Percentiles rank a stretch among this genome's conserved stretches.
phyloP scores from a whole-genome alignment of 2,113 vertebrate genomes.

The Daphoenositta chrysoptera region DNA sequence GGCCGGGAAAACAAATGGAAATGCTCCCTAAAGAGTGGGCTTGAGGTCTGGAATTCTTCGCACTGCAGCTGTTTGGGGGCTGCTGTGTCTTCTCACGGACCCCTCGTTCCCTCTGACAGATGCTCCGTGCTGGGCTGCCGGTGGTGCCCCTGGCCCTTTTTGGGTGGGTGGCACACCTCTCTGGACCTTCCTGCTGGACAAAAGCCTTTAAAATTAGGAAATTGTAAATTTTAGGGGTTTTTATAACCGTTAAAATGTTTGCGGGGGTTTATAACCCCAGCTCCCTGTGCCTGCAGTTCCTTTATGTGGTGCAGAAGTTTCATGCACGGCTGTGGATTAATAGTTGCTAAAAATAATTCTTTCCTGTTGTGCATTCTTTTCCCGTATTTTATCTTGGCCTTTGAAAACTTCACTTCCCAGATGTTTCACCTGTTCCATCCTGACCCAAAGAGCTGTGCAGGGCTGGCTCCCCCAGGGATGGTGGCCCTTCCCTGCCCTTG shows the following conservation, averaged over 20 bases:
- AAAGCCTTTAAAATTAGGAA: neutral
- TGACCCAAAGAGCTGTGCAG: neutral
- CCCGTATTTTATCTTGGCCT: accelerated
- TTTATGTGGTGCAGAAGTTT: neutral
- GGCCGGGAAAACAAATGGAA: neutral
- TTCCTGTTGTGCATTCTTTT: accelerated
- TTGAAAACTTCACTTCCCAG: accelerated
- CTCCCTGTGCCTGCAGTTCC: neutral
- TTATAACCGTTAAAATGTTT: neutral
- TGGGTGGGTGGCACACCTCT: neutral
- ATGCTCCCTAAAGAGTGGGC: accelerated
- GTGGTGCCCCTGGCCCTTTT: accelerated
- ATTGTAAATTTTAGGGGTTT: accelerated
- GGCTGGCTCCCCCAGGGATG: neutral
- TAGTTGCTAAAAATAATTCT: accelerated
- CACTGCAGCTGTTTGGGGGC: accelerated
- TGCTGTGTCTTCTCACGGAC: accelerated
- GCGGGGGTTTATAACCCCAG: neutral
- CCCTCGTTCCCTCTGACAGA: accelerated
- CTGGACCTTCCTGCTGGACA: neutral
- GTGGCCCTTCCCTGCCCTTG: neutral
- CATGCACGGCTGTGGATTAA: neutral
- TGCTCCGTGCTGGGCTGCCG: neutral
- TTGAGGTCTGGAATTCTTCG: no score
- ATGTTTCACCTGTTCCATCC: neutral